Evolutionary conservation across 2,113 vertebrate genomes (phyloP), one percentile per base, ranked within the genome.

Genomic region (Corythornis madagascariensis): DNA sequence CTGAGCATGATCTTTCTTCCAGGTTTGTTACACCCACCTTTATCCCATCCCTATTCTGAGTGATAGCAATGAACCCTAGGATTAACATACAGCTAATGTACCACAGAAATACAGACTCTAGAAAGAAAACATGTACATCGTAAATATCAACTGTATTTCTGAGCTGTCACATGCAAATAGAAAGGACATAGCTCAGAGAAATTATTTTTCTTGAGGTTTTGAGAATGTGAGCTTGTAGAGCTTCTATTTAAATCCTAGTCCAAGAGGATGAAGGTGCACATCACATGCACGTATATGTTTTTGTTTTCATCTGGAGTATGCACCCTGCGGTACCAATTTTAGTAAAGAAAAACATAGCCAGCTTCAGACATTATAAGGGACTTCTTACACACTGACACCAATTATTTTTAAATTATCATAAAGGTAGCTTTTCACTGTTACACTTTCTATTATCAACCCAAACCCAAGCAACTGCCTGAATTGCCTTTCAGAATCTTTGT

Each of bases 271-370:
- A 38, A 66, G 21, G 19, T 40, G 31, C 16, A 35, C 35, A 40
- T 16, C 11, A 19, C 14, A 5, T 1, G 11, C 11, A 67, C 1
- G 0, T 2, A 22, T 35, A 29, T 25, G 19, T 9, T 65, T 87
- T 59, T 73, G 5, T 28, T 84, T 81, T 69, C 14, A 0, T 14
- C 50, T 25, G 10, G 24, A 82, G 11, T 6, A 43, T 5, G 25
- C 28, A 40, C 48, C 57, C 38, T 35, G 29, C 24, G 7, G 6
- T 31, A 31, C 5, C 2, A 11, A 9, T 45, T 79, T 69, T 69
- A 73, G 43, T 38, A 33, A 48, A 31, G 40, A 75, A 70, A 84
- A 21, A 40, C 6, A 61, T 2, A 9, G 10, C 3, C 50, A 50
- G 38, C 33, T 42, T 63, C 31, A 80, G 55, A 9, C 35, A 9